phyloP scores from a whole-genome alignment of 2,113 vertebrate species.

The Nicator chloris region DNA sequence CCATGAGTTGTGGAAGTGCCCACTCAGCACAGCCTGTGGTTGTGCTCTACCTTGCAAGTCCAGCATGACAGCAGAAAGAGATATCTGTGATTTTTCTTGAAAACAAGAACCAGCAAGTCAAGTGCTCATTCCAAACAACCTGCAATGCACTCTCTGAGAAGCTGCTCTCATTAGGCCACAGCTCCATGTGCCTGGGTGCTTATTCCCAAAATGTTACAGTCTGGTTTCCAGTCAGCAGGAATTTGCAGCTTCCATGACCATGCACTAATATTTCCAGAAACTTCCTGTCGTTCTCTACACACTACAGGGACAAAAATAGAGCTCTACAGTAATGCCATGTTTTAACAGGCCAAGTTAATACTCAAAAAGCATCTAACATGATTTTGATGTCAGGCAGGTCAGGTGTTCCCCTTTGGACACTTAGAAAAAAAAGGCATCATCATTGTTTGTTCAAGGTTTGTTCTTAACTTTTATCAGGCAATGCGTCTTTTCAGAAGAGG shows the following conservation, averaged over 20 bases:
- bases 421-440: not conserved
- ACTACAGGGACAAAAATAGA: not conserved
- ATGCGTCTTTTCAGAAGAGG: not conserved
- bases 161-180: not conserved
- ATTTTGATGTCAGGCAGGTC: not conserved
- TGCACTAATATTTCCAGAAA: not conserved
- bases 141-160: not conserved
- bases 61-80: not conserved
- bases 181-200: not conserved
- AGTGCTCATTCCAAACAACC: not conserved
- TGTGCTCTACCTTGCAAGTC: not conserved
- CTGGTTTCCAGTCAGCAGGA: not conserved
- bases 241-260: not conserved
- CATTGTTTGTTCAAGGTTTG: not conserved
- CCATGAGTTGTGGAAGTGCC: not conserved
- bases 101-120: not conserved
- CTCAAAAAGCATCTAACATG: not conserved
- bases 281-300: not conserved
- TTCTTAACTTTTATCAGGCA: not conserved
- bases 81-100: not conserved
- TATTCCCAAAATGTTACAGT: not conserved
- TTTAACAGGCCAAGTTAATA: not conserved
- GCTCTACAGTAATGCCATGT: not conserved
- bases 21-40: not conserved
- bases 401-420: not conserved